Percentiles rank a stretch among this genome's conserved stretches.
phyloP scores from a whole-genome alignment of 2,113 vertebrate species.

The Mellivora capensis region DNA sequence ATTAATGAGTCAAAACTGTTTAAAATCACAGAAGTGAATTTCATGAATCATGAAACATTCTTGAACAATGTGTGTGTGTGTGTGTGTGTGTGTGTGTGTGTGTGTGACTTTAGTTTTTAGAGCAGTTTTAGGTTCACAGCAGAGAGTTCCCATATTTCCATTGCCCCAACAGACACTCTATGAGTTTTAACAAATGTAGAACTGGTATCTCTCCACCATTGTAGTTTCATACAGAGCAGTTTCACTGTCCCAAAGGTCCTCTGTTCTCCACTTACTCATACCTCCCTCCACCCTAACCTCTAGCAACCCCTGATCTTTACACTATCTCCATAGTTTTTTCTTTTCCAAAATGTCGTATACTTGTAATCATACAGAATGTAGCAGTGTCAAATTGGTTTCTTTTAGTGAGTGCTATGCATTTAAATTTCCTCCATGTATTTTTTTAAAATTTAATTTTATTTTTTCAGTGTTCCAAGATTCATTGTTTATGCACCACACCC shows the following conservation, averaged over 20 bases:
- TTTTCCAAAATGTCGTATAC: neutral
- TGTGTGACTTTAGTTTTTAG: neutral
- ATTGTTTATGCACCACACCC: no score
- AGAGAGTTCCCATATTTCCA: neutral
- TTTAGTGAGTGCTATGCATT: neutral
- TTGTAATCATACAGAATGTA: neutral
- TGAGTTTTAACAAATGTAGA: neutral
- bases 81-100: no score
- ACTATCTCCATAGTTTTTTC: neutral
- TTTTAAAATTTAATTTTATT: no score
- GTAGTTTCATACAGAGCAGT: neutral
- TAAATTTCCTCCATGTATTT: neutral
- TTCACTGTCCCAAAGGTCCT: neutral
- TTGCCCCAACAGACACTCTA: neutral
- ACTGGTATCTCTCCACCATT: neutral
- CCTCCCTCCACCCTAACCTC: neutral
- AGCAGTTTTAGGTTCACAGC: neutral
- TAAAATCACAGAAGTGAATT: neutral
- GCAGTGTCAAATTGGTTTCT: neutral
- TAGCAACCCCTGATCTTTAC: neutral
- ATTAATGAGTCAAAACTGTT: neutral
- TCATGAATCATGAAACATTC: neutral
- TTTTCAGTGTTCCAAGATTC: no score
- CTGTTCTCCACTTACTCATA: neutral
- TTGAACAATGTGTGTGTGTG: neutral